Conservation (phyloP, 2,797 vertebrate species). For the Selene dorsalis region DNA sequence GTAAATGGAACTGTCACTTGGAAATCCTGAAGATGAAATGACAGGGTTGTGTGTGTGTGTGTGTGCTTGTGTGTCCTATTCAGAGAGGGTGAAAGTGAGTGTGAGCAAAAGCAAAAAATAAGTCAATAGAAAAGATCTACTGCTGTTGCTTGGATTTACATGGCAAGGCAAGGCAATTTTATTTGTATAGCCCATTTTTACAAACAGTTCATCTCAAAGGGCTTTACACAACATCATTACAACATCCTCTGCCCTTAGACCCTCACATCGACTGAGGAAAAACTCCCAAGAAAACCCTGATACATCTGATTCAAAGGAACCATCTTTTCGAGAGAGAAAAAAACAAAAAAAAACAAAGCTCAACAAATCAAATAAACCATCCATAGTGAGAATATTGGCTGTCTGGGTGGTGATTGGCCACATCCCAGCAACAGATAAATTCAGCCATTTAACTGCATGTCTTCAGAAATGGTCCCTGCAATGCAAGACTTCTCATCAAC, state of each 20-base stretch:
- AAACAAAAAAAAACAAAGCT: background rate
- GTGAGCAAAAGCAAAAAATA: background rate
- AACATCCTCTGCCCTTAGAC: too few relatives aligned
- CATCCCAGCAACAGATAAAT: slow-evolving; percentile 9
- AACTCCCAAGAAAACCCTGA: too few relatives aligned
- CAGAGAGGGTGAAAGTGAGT: background rate
- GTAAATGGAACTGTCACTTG: slow-evolving; percentile 50
- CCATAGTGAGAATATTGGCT: slow-evolving; percentile 11
- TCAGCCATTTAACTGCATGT: slow-evolving; percentile 2
- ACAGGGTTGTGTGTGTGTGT: background rate
- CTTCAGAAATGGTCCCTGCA: slow-evolving; percentile 11
- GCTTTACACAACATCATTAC: too few relatives aligned
- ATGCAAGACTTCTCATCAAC: slow-evolving; percentile 30
- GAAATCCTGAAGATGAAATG: slow-evolving; percentile 18
- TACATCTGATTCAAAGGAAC: slow-evolving; percentile 23
- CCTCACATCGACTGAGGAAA: too few relatives aligned
- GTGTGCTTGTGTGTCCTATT: background rate
- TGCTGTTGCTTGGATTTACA: slow-evolving; percentile 20
- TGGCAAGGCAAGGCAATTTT: too few relatives aligned
- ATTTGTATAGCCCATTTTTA: too few relatives aligned
- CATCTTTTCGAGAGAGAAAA: slow-evolving; percentile 1
- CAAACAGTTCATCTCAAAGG: too few relatives aligned
- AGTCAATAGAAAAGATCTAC: slow-evolving; percentile 2
- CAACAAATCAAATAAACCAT: background rate
- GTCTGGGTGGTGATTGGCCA: slow-evolving; percentile 15